Percentiles rank a stretch among this genome's conserved stretches.
phyloP scores from a whole-genome alignment of 2,888 invertebrate species.

The Subacronicta megacephala region DNA sequence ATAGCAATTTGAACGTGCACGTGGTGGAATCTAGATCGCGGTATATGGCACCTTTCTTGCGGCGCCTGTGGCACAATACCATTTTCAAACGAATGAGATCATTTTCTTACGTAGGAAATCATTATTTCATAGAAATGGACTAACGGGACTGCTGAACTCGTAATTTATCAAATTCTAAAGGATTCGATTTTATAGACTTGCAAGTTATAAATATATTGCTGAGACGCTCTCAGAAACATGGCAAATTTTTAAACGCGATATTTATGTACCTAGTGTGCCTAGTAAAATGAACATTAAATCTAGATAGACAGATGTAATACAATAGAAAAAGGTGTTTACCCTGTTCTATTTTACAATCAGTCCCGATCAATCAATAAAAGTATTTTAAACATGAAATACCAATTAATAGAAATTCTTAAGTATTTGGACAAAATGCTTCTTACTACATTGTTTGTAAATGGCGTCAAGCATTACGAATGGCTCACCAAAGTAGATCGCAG shows the following conservation, averaged over 20 bases:
- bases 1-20: constrained; percentile 72
- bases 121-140: constrained; percentile 31
- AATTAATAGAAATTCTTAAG: no score
- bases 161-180: constrained; percentile 15
- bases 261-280: no score
- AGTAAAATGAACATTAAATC: no score
- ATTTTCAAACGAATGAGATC: constrained; percentile 34
- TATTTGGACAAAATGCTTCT: neutral
- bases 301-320: no score
- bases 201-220: constrained; percentile 20
- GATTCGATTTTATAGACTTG: no score
- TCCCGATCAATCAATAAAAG: no score
- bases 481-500: constrained; percentile 68
- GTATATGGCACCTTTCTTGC: constrained; percentile 50
- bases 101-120: constrained; percentile 43
- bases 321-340: no score
- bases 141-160: constrained; percentile 24
- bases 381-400: neutral
- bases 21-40: constrained; percentile 70
- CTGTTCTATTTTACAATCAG: no score
- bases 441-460: neutral
- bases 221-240: neutral
- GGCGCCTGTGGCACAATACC: constrained; percentile 33
- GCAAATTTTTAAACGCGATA: neutral
- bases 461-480: constrained; percentile 61